A percentile compares a stretch with the other conserved stretches of the same genome.
Conservation (phyloP, 2,797 vertebrate genomes). For the Gambelia wislizenii region DNA sequence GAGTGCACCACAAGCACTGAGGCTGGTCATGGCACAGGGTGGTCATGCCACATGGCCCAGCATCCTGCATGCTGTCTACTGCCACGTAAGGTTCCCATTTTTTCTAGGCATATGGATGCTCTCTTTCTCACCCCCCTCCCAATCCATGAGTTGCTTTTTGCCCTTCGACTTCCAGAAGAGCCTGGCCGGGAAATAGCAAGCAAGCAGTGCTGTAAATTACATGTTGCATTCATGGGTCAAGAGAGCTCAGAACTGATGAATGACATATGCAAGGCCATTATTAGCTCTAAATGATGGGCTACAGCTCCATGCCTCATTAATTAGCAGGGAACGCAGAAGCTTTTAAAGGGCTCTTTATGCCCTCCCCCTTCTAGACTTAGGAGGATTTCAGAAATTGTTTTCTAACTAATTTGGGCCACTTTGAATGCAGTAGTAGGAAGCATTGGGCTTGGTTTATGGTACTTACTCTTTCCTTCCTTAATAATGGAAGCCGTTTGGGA, state of each 20-base stretch:
- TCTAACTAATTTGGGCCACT: neutral
- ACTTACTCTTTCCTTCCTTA: neutral
- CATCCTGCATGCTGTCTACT: neutral
- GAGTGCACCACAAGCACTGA: neutral
- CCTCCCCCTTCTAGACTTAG: neutral
- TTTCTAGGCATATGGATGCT: neutral
- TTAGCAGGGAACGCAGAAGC: constrained; percentile 6
- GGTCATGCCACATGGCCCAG: neutral
- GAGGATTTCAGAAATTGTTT: neutral
- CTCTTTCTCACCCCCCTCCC: neutral
- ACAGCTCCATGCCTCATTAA: neutral
- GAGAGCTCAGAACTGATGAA: neutral
- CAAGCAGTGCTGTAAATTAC: constrained; percentile 1
- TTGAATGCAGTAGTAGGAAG: neutral
- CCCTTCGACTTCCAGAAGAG: neutral
- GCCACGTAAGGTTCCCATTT: neutral
- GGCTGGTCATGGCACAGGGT: neutral
- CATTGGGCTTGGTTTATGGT: neutral
- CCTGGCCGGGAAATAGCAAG: constrained; percentile 3
- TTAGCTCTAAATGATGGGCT: constrained; percentile 20
- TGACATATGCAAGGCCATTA: constrained; percentile 22
- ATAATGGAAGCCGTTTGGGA: neutral
- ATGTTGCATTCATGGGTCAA: constrained; percentile 7
- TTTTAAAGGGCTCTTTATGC: neutral
- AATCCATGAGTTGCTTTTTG: neutral